These are phyloP conservation scores for Drosophila emarginata DNA, from an alignment of 2,888 invertebrate species.

Conservation along the genomic window DNA sequence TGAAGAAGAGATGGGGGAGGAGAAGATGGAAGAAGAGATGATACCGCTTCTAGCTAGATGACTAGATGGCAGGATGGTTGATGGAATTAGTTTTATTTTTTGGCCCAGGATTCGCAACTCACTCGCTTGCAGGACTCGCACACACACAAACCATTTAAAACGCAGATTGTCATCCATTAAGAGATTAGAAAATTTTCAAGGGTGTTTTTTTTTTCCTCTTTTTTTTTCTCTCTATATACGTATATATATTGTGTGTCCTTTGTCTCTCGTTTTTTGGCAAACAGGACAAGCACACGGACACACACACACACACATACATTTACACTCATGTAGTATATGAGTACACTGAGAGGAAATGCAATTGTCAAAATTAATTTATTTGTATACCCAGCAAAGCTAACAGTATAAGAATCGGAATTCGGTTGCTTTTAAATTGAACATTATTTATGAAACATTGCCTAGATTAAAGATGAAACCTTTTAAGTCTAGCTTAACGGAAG, in stretches of 20 bases:
- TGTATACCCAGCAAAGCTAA: too few relatives aligned
- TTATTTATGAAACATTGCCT: too few relatives aligned
- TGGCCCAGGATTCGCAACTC: constrained; percentile 14
- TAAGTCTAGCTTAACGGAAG: too few relatives aligned
- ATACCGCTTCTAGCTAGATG: constrained; percentile 1
- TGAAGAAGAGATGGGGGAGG: neutral
- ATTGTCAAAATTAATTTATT: constrained; percentile 34
- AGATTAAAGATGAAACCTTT: too few relatives aligned
- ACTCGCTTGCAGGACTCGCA: constrained; percentile 44
- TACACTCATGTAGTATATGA: neutral
- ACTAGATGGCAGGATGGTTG: constrained; percentile 48
- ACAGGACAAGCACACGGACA: constrained; percentile 49
- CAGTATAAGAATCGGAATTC: too few relatives aligned
- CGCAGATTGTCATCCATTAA: constrained; percentile 78
- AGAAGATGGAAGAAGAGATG: neutral
- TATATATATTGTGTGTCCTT: constrained; percentile 46
- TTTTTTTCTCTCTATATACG: constrained; percentile 11
- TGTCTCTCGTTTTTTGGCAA: constrained; percentile 72
- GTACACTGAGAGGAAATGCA: constrained; percentile 23
- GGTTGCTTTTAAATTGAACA: too few relatives aligned
- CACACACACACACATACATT: constrained; percentile 17
- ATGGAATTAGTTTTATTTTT: constrained; percentile 78
- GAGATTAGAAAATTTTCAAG: constrained; percentile 79
- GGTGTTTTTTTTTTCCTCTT: constrained; percentile 57
- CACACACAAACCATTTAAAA: constrained; percentile 77